Percentiles rank a stretch among this genome's conserved stretches.
These are phyloP conservation scores for Apodemus sylvaticus DNA, from an alignment of 2,113 vertebrate species.

Conservation along the genomic window DNA sequence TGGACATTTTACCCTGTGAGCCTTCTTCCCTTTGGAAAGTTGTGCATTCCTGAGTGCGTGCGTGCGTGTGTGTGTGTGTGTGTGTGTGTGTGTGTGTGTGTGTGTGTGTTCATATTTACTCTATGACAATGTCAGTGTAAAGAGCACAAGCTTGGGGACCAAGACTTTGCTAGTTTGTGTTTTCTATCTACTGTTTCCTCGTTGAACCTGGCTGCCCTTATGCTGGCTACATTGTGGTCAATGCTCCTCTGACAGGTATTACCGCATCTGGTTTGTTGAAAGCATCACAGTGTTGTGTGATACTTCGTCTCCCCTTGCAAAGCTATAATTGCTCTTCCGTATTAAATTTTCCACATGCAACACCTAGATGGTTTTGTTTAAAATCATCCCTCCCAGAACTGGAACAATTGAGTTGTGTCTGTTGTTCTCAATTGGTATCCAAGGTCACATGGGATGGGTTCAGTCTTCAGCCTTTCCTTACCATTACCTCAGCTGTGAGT, in stretches of 20 bases:
- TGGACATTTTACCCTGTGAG: neutral
- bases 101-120: neutral
- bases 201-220: neutral
- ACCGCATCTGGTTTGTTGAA: neutral
- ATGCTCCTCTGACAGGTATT: neutral
- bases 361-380: slow-evolving; percentile 14
- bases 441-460: neutral
- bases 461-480: neutral
- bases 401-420: neutral
- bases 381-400: neutral
- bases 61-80: neutral
- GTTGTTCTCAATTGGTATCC: neutral
- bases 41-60: neutral
- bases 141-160: neutral
- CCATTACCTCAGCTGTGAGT: slow-evolving; percentile 53
- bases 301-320: neutral
- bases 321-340: neutral
- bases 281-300: neutral
- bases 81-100: neutral
- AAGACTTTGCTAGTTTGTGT: slow-evolving; percentile 18
- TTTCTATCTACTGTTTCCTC: slow-evolving; percentile 15
- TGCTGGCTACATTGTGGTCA: neutral
- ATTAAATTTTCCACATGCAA: neutral
- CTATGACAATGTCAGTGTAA: neutral
- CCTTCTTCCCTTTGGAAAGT: neutral